These are phyloP conservation scores for Catharus bicknelli DNA, from an alignment of 2,113 vertebrate species.

Conservation along the genomic window DNA sequence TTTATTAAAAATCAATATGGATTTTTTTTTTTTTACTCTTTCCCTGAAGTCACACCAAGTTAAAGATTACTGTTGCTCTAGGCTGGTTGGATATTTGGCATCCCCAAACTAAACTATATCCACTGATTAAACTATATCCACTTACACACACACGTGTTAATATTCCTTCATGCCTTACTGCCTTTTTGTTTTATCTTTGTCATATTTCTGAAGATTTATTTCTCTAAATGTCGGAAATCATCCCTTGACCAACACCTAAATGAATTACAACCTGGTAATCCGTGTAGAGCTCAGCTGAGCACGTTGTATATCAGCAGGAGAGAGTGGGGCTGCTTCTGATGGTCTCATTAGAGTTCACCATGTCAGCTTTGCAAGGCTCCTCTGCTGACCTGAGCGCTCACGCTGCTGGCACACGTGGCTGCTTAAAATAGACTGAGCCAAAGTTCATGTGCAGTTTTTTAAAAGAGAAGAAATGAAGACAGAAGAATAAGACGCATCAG, in stretches of 20 bases:
- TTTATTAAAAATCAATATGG: neutral
- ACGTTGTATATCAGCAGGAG: neutral
- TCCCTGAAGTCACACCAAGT: neutral
- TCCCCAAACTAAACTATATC: neutral
- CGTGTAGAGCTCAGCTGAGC: neutral
- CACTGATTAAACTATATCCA: neutral
- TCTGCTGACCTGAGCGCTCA: neutral
- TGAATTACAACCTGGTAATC: neutral
- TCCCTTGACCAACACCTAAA: neutral
- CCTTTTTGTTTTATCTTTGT: neutral
- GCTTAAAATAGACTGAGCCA: slow-evolving; percentile 13
- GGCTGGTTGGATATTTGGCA: neutral
- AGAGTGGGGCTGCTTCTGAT: neutral
- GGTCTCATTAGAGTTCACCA: neutral
- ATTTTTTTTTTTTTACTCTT: neutral
- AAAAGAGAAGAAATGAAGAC: neutral
- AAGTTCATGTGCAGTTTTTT: neutral
- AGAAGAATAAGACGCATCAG: neutral
- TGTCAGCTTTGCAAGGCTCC: slow-evolving; percentile 1
- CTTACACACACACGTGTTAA: neutral
- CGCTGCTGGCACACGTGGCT: neutral
- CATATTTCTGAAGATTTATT: neutral
- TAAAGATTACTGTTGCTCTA: neutral
- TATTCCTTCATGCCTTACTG: neutral
- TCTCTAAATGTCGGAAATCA: neutral